A percentile compares a stretch with the other conserved stretches of the same genome.
These are phyloP conservation scores for Drusus annulatus DNA, from an alignment of 1,140 invertebrate genomes.

Conservation along the genomic window DNA sequence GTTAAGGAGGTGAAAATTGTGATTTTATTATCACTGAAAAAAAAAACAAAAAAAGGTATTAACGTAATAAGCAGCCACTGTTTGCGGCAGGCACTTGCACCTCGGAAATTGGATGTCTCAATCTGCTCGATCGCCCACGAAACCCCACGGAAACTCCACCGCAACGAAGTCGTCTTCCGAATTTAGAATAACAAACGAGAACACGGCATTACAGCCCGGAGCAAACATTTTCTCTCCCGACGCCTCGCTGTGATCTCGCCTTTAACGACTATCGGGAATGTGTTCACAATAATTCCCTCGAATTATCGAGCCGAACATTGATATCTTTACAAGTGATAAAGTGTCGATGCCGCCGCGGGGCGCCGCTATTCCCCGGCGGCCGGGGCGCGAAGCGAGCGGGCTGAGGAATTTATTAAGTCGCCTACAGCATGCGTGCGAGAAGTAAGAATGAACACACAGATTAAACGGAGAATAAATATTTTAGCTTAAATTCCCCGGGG, in stretches of 20 bases:
- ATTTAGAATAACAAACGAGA: constrained; percentile 20
- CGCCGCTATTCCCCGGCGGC: constrained; percentile 41
- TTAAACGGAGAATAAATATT: constrained; percentile 31
- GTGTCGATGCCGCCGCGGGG: constrained; percentile 51
- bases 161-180: constrained; percentile 27
- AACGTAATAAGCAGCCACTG: too few relatives aligned
- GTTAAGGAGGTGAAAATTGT: too few relatives aligned
- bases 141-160: background rate
- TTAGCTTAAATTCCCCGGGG: constrained; percentile 22
- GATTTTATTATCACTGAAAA: too few relatives aligned
- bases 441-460: constrained; percentile 33
- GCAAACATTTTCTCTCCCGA: background rate
- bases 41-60: too few relatives aligned
- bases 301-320: constrained; percentile 33
- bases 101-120: background rate
- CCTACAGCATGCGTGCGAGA: background rate
- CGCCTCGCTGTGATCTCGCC: constrained; percentile 46
- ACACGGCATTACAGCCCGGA: constrained; percentile 3
- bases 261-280: constrained; percentile 44
- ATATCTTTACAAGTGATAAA: constrained; percentile 52
- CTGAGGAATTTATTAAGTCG: constrained; percentile 27
- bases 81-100: too few relatives aligned
- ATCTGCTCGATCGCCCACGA: background rate
- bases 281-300: constrained; percentile 55
- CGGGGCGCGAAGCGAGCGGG: background rate